Base-by-base conservation (phyloP, 2,113 vertebrate species). In the Poecilia latipinna region DNA sequence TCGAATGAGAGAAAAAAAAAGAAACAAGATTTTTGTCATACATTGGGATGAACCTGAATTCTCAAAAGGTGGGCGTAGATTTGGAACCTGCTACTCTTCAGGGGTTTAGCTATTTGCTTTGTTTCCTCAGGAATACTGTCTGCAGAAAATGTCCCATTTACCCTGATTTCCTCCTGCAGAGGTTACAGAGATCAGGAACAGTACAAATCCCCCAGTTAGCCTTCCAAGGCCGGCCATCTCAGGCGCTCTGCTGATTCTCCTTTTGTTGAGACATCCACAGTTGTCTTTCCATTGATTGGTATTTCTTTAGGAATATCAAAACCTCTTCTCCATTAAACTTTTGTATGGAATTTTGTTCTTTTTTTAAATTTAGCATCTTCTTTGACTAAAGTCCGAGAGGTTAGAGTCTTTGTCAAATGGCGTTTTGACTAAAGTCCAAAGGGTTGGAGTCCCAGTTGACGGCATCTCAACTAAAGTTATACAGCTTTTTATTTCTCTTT, bases 201-300 rank as follows among this genome's bases (percentile, higher is more conserved):
- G 74, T n/a, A n/a, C 69, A 80, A 89, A 82, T 82, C 76, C 57
- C 68, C 57, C 39, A 66, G 78, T 75, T 79, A 11, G 35, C 4
- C 62, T 89, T 90, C 84, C 74, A 75, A 62, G 63, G 70, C 73
- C 22, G 72, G 73, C 33, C 42, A 44, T 86, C 82, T 90, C 89
- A 86, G 86, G 71, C 88, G 86, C 83, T 83, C 57, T 54, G 75
- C 87, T 88, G 82, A 88, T 86, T 82, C 87, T 89, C 61, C 26
- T 75, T 79, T 91, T 86, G 80, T 79, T n/a, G 68, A 85, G 72
- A 79, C 19, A 61, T 72, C 66, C 70, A 75, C 82, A 85, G 75
- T 88, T 86, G 82, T 74, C 69, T 75, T 80, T 86, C 80, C 79
- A 78, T 86, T 84, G 70, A 71, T 72, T 75, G 68, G 51, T 29